A percentile compares a stretch with the other conserved stretches of the same genome.
Evolutionary conservation across 2,797 vertebrate genomes (phyloP).

Genomic region (Anguilla anguilla): DNA sequence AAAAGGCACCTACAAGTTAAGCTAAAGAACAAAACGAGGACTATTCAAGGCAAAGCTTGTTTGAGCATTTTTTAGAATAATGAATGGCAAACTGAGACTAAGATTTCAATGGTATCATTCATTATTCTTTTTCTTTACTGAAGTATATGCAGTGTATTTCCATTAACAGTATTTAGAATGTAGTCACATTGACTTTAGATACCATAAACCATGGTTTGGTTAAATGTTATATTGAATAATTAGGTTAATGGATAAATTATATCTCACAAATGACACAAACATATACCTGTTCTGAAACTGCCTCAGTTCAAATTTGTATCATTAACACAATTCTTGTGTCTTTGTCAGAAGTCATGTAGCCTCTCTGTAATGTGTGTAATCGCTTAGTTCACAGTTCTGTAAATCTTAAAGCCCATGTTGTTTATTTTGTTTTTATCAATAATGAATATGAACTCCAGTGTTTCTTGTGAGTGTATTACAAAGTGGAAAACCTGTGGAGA

Average conservation of each 20-base stretch:
- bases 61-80: background rate
- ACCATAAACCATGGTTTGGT: background rate
- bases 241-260: background rate
- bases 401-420: background rate
- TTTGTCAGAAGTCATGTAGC: background rate
- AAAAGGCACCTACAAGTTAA: background rate
- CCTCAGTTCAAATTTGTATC: background rate
- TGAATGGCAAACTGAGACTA: background rate
- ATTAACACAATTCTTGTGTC: background rate
- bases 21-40: background rate
- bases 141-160: background rate
- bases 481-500: background rate
- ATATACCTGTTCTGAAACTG: background rate
- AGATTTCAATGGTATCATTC: background rate
- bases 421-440: conserved; percentile 4
- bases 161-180: background rate
- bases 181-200: background rate
- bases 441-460: background rate
- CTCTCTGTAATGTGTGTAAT: background rate
- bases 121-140: background rate
- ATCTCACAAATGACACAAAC: background rate
- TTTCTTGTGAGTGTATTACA: background rate
- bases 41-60: background rate
- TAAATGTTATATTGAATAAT: background rate
- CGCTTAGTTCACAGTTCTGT: background rate